Base-by-base conservation (phyloP, 2,888 invertebrate genomes). In the Lasiommata megera region DNA sequence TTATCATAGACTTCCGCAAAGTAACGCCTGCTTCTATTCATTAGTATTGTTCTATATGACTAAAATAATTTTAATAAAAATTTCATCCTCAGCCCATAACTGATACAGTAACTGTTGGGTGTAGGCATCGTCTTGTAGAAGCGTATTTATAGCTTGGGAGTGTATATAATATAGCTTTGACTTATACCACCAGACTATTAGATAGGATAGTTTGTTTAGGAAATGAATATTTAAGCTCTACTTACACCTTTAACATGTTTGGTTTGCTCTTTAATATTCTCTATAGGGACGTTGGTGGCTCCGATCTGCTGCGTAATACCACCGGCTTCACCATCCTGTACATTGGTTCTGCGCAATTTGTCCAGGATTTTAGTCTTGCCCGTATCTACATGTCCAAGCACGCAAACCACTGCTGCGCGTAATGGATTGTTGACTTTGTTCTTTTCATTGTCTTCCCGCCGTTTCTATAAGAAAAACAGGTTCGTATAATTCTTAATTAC, bases 251-350 rank as follows among this genome's bases (percentile, higher is more conserved):
- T 98, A 9, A 98, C 98, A 88, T 97, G 96, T 82, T 94, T 97
- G 9, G 98, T 96, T 77, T 99, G 97, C 67, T 99, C 98, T 74
- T 95, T 95, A 68, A 99, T 98, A 44, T 98, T 98, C 54, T 97
- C 97, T 58, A 97, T 96, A 1, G 99, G 99, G 18, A 99, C 99
- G 86, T 99, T 99, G 6, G 99, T 99, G 14, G 99, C 99, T 63
- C 99, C 99, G 69, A 99, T 99, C 91, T 99, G 99, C 80, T 99
- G 99, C 0, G 99, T 99, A 64, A 99, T 99, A 64, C 99, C 99
- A 43, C 99, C 99, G 1, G 99, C 99, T 89, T 99, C 99, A 0
- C 97, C 96, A 67, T 98, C 98, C 78, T 97, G 97, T 0, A 97
- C 97, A 75, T 97, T 95, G 0, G 97, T 97, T 43, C 97, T 92